phyloP scores from a whole-genome alignment of 2,888 invertebrate species.

The Sturmia bella region DNA sequence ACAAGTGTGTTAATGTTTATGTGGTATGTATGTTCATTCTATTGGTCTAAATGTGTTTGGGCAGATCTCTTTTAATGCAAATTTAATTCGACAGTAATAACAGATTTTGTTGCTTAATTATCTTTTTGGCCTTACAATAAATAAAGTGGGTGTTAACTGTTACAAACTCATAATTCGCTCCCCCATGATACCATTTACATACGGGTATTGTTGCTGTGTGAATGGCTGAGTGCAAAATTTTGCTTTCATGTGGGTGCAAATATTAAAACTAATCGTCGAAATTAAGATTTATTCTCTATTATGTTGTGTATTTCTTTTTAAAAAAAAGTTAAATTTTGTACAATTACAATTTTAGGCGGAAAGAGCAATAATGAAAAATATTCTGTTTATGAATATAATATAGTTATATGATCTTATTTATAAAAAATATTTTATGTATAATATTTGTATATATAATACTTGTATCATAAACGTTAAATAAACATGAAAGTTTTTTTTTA shows the following conservation, averaged over 20 bases:
- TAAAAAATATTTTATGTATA: no score
- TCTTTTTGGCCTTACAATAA: constrained; percentile 39
- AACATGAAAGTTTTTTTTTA: no score
- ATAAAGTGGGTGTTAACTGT: constrained; percentile 62
- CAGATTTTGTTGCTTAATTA: constrained; percentile 61
- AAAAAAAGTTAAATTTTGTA: not conserved
- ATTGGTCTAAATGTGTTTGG: constrained; percentile 7
- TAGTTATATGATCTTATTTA: no score
- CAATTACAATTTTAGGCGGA: not conserved
- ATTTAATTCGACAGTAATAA: constrained; percentile 59
- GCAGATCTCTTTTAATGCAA: constrained; percentile 40
- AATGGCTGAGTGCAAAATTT: not conserved
- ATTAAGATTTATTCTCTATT: constrained; percentile 49
- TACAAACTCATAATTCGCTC: constrained; percentile 19
- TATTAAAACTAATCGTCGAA: constrained; percentile 26
- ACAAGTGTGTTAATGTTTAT: no score
- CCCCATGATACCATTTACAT: constrained; percentile 24
- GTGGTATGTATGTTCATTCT: not conserved
- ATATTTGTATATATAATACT: no score
- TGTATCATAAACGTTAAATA: no score
- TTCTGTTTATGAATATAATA: no score
- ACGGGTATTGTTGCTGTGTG: not conserved
- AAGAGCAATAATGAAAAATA: not conserved
- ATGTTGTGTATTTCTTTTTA: constrained; percentile 28
- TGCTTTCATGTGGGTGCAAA: not conserved